Evolutionary conservation across 2,113 vertebrate genomes (phyloP).

Genomic region (Silurus asotus): DNA sequence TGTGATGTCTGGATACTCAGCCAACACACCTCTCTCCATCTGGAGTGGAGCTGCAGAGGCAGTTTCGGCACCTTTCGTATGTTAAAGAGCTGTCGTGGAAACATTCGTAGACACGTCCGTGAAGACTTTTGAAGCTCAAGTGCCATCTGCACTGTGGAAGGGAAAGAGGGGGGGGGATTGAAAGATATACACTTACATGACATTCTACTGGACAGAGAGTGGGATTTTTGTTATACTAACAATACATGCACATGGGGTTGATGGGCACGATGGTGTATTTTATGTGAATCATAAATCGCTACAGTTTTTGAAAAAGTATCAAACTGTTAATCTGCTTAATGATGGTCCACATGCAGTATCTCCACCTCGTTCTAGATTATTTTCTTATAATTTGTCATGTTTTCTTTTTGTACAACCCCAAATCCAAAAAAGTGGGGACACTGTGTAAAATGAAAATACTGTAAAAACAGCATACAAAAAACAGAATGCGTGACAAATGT

Average conservation of each 20-base stretch:
- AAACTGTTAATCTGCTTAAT: not conserved
- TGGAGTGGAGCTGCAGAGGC: slow-evolving; percentile 46
- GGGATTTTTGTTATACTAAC: not conserved
- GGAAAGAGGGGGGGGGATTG: not conserved
- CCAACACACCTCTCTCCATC: slow-evolving; percentile 54
- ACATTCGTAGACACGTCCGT: not conserved
- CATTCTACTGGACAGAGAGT: not conserved
- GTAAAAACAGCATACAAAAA: too few species aligned
- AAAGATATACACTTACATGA: not conserved
- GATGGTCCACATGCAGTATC: not conserved
- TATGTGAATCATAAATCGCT: not conserved
- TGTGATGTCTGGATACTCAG: slow-evolving; percentile 60
- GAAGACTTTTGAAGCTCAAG: not conserved
- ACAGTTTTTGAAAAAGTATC: not conserved
- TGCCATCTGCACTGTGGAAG: slow-evolving; percentile 3
- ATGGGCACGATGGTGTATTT: not conserved
- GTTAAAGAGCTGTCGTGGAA: slow-evolving; percentile 32
- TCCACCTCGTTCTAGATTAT: not conserved
- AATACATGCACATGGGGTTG: not conserved
- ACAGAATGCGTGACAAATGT: too few species aligned
- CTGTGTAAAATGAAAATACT: too few species aligned
- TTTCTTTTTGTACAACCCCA: too few species aligned
- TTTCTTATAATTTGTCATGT: not conserved
- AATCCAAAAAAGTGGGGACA: too few species aligned
- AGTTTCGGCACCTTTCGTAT: slow-evolving; percentile 56